Base-by-base conservation (phyloP, 1,140 invertebrate genomes). In the Philopotamus ludificatus region DNA sequence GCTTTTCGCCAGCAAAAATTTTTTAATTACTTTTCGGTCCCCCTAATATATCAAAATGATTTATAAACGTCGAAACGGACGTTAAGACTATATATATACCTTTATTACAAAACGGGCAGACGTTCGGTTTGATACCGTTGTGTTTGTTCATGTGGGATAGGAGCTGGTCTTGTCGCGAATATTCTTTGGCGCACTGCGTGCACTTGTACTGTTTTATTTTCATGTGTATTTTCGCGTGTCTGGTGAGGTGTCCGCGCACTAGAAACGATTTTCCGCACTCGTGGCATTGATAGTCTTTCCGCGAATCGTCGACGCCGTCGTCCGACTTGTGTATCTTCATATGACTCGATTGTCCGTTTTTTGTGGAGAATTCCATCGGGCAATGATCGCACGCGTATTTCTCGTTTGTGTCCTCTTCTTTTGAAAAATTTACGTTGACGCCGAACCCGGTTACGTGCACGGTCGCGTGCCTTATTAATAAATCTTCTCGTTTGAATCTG, bases 61-160 rank as follows among this genome's bases (percentile, higher is more conserved):
- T 45, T 3, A 3, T 45, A 3, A 45, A 15, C 20, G 44, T 45
- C n/a, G 3, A 18, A 15, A 45, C 44, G n/a, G n/a, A 7, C 44
- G 45, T 18, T 49, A 21, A 9, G 45, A 49, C 10, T n/a, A n/a
- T n/a, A n/a, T n/a, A n/a, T n/a, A n/a, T 79, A 7, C 82, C 80
- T 81, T 84, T 84, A 44, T 74, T 73, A 72, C 83, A 85, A 66
- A 82, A 77, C 26, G 77, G 73, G 72, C 85, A 86, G n/a, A 79
- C 72, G 73, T 85, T 79, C 10, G 81, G 80, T 70, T 84, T 85
- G n/a, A 80, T 73, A 16, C 80, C 81, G 44, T 77, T 77, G 73
- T 86, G 83, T 50, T 77, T 78, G 65, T 81, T 80, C 72, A 82
- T 74, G 71, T 85, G 84, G 42, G 80, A 3, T 75, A 75, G 25